Conservation (phyloP, 64 coral and sea anemone species). For the Porites australiensis region DNA sequence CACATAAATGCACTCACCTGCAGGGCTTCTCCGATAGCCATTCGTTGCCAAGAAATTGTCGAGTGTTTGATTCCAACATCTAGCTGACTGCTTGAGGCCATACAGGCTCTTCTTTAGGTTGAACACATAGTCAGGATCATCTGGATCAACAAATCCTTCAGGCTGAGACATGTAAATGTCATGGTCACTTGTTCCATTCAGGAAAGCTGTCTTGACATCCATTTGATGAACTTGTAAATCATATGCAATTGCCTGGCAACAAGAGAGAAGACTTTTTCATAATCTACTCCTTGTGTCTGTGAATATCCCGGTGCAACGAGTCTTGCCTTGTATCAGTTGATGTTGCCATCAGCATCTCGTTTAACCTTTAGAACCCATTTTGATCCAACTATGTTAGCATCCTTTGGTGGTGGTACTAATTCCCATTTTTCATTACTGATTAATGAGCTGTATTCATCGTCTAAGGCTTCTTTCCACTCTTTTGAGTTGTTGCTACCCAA, state of each 20-base stretch:
- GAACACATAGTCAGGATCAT: background rate
- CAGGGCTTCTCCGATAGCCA: conserved; percentile 44
- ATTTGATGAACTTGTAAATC: no score
- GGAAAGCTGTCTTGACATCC: conserved; percentile 12
- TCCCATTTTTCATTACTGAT: conserved; percentile 44
- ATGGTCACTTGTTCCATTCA: conserved; percentile 34
- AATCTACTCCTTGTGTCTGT: no score
- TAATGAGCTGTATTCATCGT: conserved; percentile 45
- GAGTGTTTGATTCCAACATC: conserved; percentile 55
- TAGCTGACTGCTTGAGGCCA: conserved; percentile 55
- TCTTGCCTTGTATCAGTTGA: background rate
- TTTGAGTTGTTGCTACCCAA: conserved; percentile 32
- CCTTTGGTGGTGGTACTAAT: conserved; percentile 38
- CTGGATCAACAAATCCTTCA: conserved; percentile 6
- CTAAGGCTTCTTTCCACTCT: conserved; percentile 35
- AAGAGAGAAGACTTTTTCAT: no score
- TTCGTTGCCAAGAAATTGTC: conserved; percentile 14
- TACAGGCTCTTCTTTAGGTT: conserved; percentile 22
- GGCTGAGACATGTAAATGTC: conserved; percentile 49
- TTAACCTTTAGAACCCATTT: conserved; percentile 41
- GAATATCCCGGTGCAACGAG: no score
- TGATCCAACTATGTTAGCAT: conserved; percentile 23
- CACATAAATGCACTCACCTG: conserved; percentile 37
- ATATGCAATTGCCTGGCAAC: no score
- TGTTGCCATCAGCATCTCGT: conserved; percentile 2